Evolutionary conservation across 2,888 invertebrate genomes (phyloP).

Genomic region (Melieria crassipennis): DNA sequence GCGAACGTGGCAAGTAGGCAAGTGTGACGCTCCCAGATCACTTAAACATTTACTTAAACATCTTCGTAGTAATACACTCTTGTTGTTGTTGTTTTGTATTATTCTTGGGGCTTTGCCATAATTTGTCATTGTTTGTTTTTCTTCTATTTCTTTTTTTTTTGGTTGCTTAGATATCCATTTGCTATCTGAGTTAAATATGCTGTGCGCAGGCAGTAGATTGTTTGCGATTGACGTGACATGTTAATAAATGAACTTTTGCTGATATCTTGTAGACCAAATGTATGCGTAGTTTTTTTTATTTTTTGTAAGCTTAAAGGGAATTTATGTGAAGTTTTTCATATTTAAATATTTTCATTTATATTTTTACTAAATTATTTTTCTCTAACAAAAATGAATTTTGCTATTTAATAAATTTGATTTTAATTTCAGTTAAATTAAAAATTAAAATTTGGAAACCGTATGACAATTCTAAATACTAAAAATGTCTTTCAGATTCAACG

Average conservation of each 20-base stretch:
- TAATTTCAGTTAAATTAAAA: no score
- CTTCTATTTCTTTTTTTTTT: conserved; percentile 3
- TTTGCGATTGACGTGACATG: conserved; percentile 61
- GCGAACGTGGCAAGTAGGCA: no score
- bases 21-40: conserved; percentile 47
- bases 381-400: no score
- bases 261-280: no score
- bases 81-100: background rate
- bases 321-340: no score
- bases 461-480: no score
- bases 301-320: no score
- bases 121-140: conserved; percentile 22
- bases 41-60: conserved; percentile 50
- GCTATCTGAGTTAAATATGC: conserved; percentile 57
- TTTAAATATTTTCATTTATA: background rate
- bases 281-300: no score
- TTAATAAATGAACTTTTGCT: conserved; percentile 51
- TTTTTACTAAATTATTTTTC: background rate
- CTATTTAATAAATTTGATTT: no score
- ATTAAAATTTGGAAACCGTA: no score
- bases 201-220: conserved; percentile 60
- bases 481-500: no score
- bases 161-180: conserved; percentile 20
- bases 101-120: conserved; percentile 13
- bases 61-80: conserved; percentile 3